Conservation (phyloP, 2,797 vertebrate species). For the Rhinophrynus dorsalis region DNA sequence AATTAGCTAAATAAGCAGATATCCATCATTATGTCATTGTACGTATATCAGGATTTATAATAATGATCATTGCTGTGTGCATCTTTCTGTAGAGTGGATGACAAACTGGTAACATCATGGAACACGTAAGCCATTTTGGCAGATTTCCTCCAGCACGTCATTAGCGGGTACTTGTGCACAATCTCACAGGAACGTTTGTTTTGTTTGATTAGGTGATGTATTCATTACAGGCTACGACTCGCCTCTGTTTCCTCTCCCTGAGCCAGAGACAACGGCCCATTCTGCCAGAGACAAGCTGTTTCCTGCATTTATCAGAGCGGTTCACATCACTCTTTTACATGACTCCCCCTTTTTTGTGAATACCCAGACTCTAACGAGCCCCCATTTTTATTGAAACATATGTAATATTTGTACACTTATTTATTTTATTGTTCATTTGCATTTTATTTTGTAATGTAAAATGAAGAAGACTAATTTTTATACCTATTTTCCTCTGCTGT, state of each 20-base stretch:
- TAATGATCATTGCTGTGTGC: too few relatives aligned
- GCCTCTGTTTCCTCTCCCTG: slow-evolving; percentile 22
- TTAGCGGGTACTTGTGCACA: slow-evolving; percentile 13
- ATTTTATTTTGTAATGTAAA: neutral
- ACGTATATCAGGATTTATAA: neutral
- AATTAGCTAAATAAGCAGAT: too few relatives aligned
- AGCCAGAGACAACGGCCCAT: too few relatives aligned
- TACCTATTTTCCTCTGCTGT: too few relatives aligned
- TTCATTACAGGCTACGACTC: slow-evolving; percentile 18
- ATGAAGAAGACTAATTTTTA: neutral
- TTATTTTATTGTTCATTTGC: neutral
- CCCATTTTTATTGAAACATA: too few relatives aligned
- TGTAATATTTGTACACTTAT: too few relatives aligned
- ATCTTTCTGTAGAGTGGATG: neutral
- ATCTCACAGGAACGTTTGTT: slow-evolving; percentile 32
- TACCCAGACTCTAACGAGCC: too few relatives aligned
- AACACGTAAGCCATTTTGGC: slow-evolving; percentile 9
- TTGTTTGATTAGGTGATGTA: slow-evolving; percentile 39
- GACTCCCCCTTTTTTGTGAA: too few relatives aligned
- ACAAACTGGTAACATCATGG: slow-evolving; percentile 14
- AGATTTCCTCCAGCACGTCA: slow-evolving; percentile 9
- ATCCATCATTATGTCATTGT: neutral
- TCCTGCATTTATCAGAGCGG: too few relatives aligned
- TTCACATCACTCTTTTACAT: too few relatives aligned
- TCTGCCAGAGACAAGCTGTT: too few relatives aligned